phyloP scores from a whole-genome alignment of 2,113 vertebrate species.

The Gorsachius goisagi region DNA sequence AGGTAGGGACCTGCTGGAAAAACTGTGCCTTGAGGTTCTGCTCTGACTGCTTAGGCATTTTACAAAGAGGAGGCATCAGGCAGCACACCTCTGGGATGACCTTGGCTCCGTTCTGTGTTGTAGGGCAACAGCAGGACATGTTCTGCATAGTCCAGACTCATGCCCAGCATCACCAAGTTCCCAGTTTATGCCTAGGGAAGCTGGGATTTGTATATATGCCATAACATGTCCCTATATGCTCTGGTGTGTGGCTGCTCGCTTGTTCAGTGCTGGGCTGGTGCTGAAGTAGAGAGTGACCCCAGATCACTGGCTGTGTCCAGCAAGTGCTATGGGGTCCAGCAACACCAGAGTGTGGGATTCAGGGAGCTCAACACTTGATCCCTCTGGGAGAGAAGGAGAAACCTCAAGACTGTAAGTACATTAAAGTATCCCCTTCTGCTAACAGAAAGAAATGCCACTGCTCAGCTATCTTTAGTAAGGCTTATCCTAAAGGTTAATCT shows the following conservation, averaged over 20 bases:
- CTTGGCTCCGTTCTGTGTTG: background rate
- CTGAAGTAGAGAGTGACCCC: background rate
- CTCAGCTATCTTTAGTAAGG: background rate
- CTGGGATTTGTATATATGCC: background rate
- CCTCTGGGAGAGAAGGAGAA: background rate
- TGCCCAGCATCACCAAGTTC: background rate
- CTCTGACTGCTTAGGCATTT: background rate
- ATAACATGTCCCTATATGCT: rapidly evolving
- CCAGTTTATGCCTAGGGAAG: background rate
- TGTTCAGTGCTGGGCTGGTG: background rate
- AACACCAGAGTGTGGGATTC: background rate
- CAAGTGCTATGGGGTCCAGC: background rate
- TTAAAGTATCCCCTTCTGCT: background rate
- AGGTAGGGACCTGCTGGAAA: background rate
- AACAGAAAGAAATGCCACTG: background rate
- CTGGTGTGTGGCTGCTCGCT: background rate
- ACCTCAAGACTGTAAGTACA: rapidly evolving
- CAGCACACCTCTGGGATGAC: background rate
- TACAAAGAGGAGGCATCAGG: background rate
- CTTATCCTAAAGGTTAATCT: background rate
- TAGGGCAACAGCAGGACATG: rapidly evolving
- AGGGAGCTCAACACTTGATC: background rate
- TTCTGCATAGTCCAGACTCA: background rate
- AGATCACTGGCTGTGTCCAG: background rate
- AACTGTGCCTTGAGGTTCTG: background rate